phyloP scores from a whole-genome alignment of 2,797 vertebrate genomes.

The Limosa lapponica region DNA sequence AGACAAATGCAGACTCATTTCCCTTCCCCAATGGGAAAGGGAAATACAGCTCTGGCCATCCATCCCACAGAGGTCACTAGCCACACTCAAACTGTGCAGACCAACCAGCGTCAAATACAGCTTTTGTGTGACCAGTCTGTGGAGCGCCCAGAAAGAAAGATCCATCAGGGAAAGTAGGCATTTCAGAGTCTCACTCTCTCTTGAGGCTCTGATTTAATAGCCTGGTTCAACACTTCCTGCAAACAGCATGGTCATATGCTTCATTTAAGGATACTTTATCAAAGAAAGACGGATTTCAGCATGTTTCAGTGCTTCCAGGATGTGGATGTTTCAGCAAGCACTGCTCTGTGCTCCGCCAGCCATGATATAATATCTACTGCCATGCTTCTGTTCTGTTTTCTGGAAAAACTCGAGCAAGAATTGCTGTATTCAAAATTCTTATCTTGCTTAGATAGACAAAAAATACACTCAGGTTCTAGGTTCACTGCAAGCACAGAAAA shows the following conservation, averaged over 20 bases:
- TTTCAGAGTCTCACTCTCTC: neutral
- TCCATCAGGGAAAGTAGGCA: fast-evolving
- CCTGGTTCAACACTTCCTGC: neutral
- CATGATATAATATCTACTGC: neutral
- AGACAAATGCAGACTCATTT: neutral
- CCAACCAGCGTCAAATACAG: neutral
- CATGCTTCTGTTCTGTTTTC: neutral
- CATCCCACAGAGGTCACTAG: neutral
- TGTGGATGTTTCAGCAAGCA: neutral
- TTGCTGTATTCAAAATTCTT: neutral
- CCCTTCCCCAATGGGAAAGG: neutral
- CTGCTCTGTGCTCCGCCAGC: neutral
- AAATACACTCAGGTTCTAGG: neutral
- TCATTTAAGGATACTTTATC: neutral
- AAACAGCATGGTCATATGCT: neutral
- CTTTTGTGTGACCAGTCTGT: neutral
- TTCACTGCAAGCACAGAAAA: neutral
- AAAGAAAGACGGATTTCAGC: neutral
- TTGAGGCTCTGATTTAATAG: neutral
- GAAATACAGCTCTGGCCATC: neutral
- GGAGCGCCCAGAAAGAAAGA: neutral
- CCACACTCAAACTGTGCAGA: neutral
- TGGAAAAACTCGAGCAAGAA: neutral
- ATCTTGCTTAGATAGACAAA: neutral
- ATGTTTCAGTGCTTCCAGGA: neutral